These are phyloP conservation scores for Araneus ventricosus DNA, from an alignment of 1,140 invertebrate genomes.

Conservation along the genomic window DNA sequence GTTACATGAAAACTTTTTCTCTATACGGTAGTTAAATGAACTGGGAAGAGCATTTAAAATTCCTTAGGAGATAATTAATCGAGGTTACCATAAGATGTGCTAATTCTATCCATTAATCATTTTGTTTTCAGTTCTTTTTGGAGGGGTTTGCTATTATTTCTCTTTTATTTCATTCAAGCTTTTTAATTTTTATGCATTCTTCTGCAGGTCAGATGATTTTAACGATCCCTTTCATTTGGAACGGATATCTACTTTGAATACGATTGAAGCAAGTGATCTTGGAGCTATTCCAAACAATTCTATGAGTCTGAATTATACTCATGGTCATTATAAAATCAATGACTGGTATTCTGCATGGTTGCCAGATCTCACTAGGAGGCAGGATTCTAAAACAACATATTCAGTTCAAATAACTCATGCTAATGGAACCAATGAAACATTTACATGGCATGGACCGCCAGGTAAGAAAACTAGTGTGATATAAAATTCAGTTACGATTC, in stretches of 20 bases:
- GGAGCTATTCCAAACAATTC: conserved; percentile 89
- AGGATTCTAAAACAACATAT: conserved; percentile 95
- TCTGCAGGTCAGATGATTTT: conserved; percentile 90
- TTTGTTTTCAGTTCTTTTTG: not conserved
- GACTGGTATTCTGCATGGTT: conserved; percentile 93
- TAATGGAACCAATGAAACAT: conserved; percentile 97
- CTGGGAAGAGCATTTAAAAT: no score
- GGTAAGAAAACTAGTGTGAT: conserved; percentile 79
- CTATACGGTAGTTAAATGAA: no score
- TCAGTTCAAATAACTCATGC: conserved; percentile 90
- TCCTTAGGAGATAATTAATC: no score
- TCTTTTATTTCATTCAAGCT: not conserved
- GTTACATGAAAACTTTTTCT: no score
- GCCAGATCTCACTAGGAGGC: conserved; percentile 88
- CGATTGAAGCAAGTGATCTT: conserved; percentile 85
- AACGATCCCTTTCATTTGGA: conserved; percentile 96
- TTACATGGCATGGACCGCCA: conserved; percentile 95
- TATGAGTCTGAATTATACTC: conserved; percentile 92
- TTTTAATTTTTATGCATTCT: not conserved
- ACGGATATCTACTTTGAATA: conserved; percentile 94
- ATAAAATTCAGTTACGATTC: no score
- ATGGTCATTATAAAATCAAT: conserved; percentile 93
- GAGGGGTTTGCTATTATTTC: not conserved
- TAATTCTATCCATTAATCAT: not conserved
- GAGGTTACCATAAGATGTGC: no score